These are phyloP conservation scores for Pteria penguin DNA, from an alignment of 2,888 invertebrate genomes.

Conservation along the genomic window DNA sequence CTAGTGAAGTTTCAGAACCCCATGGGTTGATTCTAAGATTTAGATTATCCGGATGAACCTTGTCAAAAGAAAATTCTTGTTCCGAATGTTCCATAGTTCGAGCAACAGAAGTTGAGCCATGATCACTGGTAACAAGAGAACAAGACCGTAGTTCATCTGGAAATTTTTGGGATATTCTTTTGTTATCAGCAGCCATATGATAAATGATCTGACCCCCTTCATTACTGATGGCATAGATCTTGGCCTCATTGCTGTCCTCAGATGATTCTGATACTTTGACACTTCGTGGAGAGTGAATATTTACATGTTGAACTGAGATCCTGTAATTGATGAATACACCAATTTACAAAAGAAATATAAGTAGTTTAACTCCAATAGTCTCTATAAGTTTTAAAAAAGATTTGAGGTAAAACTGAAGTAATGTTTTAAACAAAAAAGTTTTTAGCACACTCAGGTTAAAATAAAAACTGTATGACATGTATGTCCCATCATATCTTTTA, in stretches of 20 bases:
- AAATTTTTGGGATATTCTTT: slow-evolving; percentile 37
- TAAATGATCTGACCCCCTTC: slow-evolving; percentile 88
- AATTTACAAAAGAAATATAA: neutral
- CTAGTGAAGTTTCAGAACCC: slow-evolving; percentile 76
- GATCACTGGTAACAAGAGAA: slow-evolving; percentile 82
- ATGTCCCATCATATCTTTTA: no score
- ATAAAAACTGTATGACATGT: no score
- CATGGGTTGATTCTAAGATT: slow-evolving; percentile 86
- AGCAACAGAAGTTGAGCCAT: slow-evolving; percentile 63
- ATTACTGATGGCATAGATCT: slow-evolving; percentile 90
- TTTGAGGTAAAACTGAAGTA: no score
- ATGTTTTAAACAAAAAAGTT: no score
- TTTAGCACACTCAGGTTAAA: no score
- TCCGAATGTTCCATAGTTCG: slow-evolving; percentile 71
- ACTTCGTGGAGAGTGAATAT: slow-evolving; percentile 78
- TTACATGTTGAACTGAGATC: slow-evolving; percentile 82
- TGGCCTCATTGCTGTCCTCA: slow-evolving; percentile 79
- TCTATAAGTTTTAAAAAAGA: no score
- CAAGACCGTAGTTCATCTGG: slow-evolving; percentile 81
- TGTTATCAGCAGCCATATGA: slow-evolving; percentile 78
- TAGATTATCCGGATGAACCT: slow-evolving; percentile 82
- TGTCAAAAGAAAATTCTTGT: slow-evolving; percentile 82
- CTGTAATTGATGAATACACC: slow-evolving; percentile 60
- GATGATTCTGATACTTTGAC: slow-evolving; percentile 68
- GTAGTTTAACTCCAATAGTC: no score